Evolutionary conservation across 2,888 invertebrate species (phyloP).

Genomic region (Diarsia brunnea): DNA sequence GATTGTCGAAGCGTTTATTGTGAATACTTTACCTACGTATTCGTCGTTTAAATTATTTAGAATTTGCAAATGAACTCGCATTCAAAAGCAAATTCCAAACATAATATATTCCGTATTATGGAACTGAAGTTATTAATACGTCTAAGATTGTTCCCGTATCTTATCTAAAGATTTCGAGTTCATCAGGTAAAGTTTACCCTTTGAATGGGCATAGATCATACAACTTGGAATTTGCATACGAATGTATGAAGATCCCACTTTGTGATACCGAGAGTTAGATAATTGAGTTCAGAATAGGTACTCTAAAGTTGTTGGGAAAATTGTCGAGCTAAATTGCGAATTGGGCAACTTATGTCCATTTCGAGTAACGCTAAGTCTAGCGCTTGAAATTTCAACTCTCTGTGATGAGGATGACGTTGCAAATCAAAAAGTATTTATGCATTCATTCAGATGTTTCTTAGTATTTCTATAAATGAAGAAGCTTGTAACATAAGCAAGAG

Average conservation of each 20-base stretch:
- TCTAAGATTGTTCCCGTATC: constrained; percentile 17
- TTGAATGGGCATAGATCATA: constrained; percentile 49
- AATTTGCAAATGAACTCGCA: constrained; percentile 9
- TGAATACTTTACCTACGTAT: background rate
- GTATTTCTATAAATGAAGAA: background rate
- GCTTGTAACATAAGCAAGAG: too few relatives aligned
- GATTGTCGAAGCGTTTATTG: too few relatives aligned
- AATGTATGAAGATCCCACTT: constrained; percentile 44
- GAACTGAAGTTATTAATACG: constrained; percentile 22
- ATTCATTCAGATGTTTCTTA: background rate
- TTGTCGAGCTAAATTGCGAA: constrained; percentile 16
- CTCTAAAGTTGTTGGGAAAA: background rate
- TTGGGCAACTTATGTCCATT: constrained; percentile 7
- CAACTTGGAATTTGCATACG: constrained; percentile 56
- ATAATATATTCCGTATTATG: constrained; percentile 1
- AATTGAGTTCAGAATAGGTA: constrained; percentile 41
- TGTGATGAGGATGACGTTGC: background rate
- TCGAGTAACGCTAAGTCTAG: background rate
- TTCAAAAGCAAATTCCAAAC: constrained; percentile 6
- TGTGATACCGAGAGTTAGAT: constrained; percentile 23
- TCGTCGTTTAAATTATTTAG: background rate
- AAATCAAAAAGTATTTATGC: background rate
- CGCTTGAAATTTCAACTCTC: background rate
- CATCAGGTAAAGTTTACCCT: constrained; percentile 50
- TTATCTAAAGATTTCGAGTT: constrained; percentile 49